A percentile compares a stretch with the other conserved stretches of the same genome.
Conservation (phyloP, 1,140 invertebrate genomes). For the Hirudo medicinalis region DNA sequence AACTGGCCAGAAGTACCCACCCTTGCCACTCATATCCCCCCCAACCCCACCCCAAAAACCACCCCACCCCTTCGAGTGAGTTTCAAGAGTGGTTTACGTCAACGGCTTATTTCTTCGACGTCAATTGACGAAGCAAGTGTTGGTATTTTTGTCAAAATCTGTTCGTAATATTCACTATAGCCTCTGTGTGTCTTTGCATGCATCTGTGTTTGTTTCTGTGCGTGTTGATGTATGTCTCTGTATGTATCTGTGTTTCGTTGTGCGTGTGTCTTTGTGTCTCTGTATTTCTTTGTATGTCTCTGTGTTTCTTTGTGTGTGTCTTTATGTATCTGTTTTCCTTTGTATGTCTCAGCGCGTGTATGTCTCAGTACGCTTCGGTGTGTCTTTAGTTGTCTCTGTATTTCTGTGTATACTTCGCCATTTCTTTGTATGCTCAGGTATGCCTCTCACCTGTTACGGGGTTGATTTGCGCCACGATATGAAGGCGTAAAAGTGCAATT, state of each 20-base stretch:
- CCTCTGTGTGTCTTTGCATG: neutral
- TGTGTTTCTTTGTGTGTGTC: neutral
- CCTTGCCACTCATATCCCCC: no score
- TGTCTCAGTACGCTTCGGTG: neutral
- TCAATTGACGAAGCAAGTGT: no score
- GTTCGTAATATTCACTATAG: no score
- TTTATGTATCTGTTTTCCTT: neutral
- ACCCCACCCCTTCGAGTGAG: no score
- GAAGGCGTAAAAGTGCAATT: slow-evolving; percentile 3
- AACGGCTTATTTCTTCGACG: no score
- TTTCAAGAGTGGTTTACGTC: no score
- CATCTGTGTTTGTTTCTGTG: neutral
- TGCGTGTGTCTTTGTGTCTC: neutral
- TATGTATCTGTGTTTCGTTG: neutral
- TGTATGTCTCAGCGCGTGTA: neutral
- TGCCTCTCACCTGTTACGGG: neutral
- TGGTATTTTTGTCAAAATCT: no score
- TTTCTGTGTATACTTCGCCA: neutral
- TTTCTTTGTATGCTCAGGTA: neutral
- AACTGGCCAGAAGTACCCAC: no score
- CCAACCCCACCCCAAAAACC: no score
- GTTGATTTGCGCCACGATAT: neutral
- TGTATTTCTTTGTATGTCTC: neutral
- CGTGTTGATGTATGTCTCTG: neutral
- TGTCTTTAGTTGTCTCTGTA: no score